A percentile compares a stretch with the other conserved stretches of the same genome.
Conservation (phyloP, 2,888 invertebrate species). For the Athalia circularis region DNA sequence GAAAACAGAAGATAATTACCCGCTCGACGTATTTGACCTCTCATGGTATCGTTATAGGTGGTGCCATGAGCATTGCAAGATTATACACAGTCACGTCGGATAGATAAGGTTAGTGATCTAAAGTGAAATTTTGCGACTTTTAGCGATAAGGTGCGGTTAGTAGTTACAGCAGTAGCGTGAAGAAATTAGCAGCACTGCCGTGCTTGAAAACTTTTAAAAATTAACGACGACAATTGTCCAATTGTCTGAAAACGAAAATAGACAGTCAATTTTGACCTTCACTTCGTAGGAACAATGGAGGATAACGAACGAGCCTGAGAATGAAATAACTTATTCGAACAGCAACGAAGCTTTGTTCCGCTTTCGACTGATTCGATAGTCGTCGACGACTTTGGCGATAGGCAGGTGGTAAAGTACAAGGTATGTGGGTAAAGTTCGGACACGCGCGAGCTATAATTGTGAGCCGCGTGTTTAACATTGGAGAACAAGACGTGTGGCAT, state of each 20-base stretch:
- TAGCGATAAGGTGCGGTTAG: too few species aligned
- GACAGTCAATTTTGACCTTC: background rate
- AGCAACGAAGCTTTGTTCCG: conserved; percentile 9
- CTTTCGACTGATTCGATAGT: conserved; percentile 27
- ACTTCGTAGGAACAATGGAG: background rate
- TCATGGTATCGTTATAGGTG: too few species aligned
- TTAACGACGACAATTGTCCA: too few species aligned
- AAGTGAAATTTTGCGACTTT: too few species aligned
- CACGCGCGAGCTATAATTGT: conserved; percentile 30
- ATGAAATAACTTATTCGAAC: background rate
- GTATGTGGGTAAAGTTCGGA: background rate
- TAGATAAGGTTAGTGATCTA: too few species aligned
- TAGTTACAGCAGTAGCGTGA: too few species aligned
- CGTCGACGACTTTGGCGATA: conserved; percentile 3
- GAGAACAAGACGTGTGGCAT: conserved; percentile 11
- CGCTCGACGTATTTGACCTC: too few species aligned
- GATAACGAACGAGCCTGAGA: background rate
- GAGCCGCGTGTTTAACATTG: conserved; percentile 10
- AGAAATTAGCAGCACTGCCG: too few species aligned
- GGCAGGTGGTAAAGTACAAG: background rate
- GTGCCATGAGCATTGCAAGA: too few species aligned
- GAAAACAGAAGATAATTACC: too few species aligned
- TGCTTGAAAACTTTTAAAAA: too few species aligned
- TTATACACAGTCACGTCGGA: too few species aligned
- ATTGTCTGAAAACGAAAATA: background rate